Evolutionary conservation across 2,888 invertebrate genomes (phyloP).

Genomic region (Malthinus flaveolus): DNA sequence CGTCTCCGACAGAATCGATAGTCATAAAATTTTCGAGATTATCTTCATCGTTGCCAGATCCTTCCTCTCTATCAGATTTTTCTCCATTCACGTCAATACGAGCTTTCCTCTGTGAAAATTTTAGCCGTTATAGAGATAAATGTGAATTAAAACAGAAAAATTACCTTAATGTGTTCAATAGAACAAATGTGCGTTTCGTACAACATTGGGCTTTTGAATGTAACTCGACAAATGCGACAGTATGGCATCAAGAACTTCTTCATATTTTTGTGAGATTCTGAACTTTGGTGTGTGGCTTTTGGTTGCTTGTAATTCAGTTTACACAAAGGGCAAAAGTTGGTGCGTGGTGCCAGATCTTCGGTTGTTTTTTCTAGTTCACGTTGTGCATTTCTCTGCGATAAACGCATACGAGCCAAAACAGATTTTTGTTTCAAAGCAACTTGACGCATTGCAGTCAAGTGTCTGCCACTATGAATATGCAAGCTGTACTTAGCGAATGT

Average conservation of each 20-base stretch:
- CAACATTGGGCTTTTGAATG: conserved; percentile 82
- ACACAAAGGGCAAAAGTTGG: conserved; percentile 53
- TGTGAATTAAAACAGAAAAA: conserved; percentile 24
- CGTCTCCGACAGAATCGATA: conserved; percentile 85
- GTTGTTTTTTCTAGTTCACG: conserved; percentile 74
- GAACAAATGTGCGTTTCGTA: conserved; percentile 84
- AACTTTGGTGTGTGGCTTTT: conserved; percentile 76
- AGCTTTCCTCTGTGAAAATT: conserved; percentile 60
- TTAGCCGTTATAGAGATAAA: conserved; percentile 7
- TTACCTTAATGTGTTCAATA: conserved; percentile 78
- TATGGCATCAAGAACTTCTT: conserved; percentile 83
- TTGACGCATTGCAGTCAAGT: conserved; percentile 73
- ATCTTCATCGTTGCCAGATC: conserved; percentile 66
- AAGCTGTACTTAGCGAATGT: conserved; percentile 76
- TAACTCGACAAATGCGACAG: conserved; percentile 75
- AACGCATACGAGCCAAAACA: conserved; percentile 75
- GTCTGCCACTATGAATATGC: conserved; percentile 72
- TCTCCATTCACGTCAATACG: conserved; percentile 49
- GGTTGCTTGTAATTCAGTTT: conserved; percentile 54
- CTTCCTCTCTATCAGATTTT: conserved; percentile 56
- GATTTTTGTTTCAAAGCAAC: conserved; percentile 76
- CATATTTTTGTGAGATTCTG: conserved; percentile 81
- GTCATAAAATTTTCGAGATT: conserved; percentile 86
- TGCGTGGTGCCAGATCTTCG: conserved; percentile 59
- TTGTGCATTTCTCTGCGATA: conserved; percentile 78